These are phyloP conservation scores for Phocoena sinus DNA, from an alignment of 2,113 vertebrate species.

Conservation along the genomic window DNA sequence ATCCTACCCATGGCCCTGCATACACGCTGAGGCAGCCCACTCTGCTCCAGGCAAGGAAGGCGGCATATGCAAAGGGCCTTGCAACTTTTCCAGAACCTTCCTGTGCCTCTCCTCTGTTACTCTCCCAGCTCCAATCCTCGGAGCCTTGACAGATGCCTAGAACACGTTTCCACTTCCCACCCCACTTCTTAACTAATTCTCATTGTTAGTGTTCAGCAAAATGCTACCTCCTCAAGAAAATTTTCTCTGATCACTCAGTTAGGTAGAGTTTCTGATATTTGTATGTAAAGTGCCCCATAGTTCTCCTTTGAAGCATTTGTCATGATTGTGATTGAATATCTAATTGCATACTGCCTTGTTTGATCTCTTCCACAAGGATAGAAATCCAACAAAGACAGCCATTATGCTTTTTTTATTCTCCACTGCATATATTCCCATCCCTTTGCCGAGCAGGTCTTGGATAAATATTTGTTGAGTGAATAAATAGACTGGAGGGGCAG, in stretches of 20 bases:
- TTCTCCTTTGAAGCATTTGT: neutral
- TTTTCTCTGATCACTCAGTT: neutral
- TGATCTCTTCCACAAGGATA: neutral
- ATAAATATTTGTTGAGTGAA: constrained; percentile 19
- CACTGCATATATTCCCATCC: neutral
- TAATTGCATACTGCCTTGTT: neutral
- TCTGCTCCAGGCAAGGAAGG: neutral
- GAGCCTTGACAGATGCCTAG: neutral
- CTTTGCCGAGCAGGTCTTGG: neutral
- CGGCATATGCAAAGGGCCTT: neutral
- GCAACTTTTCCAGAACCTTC: neutral
- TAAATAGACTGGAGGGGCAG: neutral
- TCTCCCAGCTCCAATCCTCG: neutral
- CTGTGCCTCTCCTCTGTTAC: neutral
- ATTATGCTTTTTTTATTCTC: neutral
- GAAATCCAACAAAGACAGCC: neutral
- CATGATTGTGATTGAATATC: neutral
- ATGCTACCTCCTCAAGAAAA: neutral
- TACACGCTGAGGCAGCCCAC: fast-evolving
- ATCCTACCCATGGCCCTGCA: no score
- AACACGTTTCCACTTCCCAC: neutral
- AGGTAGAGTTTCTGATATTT: neutral
- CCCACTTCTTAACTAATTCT: neutral
- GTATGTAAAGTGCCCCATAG: neutral
- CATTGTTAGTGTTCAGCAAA: neutral